A percentile compares a stretch with the other conserved stretches of the same genome.
These are phyloP conservation scores for Micromys minutus DNA, from an alignment of 2,113 vertebrate genomes.

Conservation along the genomic window DNA sequence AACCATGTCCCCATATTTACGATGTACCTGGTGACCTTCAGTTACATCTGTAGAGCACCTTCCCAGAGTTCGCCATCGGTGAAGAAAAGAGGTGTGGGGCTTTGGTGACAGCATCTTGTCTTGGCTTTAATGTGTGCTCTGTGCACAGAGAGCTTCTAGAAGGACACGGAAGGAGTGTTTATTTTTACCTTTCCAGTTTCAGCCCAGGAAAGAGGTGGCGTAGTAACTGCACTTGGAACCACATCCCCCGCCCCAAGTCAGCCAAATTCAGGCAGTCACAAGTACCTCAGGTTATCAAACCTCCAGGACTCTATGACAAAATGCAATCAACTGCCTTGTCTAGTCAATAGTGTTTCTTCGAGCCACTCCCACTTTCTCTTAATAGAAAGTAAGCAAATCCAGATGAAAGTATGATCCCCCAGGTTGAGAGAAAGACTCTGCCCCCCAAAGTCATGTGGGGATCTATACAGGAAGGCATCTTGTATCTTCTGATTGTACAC, in stretches of 20 bases:
- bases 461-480: not conserved
- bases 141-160: not conserved
- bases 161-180: not conserved
- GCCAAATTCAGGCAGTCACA: not conserved
- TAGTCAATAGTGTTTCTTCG: not conserved
- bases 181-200: conserved; percentile 11
- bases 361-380: not conserved
- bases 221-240: not conserved
- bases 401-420: not conserved
- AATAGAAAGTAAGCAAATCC: not conserved
- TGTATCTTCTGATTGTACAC: not conserved
- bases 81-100: not conserved
- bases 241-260: conserved; percentile 42
- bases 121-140: not conserved
- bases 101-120: not conserved
- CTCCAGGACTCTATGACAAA: not conserved
- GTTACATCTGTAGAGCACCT: not conserved
- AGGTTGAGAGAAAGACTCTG: not conserved
- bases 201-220: not conserved
- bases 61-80: not conserved
- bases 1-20: not conserved
- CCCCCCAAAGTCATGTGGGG: not conserved
- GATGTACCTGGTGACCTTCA: not conserved
- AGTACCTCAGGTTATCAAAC: not conserved
- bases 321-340: not conserved